Percentiles rank a stretch among this genome's conserved stretches.
Evolutionary conservation across 2,113 vertebrate genomes (phyloP).

Genomic region (Cyanocitta stelleri): DNA sequence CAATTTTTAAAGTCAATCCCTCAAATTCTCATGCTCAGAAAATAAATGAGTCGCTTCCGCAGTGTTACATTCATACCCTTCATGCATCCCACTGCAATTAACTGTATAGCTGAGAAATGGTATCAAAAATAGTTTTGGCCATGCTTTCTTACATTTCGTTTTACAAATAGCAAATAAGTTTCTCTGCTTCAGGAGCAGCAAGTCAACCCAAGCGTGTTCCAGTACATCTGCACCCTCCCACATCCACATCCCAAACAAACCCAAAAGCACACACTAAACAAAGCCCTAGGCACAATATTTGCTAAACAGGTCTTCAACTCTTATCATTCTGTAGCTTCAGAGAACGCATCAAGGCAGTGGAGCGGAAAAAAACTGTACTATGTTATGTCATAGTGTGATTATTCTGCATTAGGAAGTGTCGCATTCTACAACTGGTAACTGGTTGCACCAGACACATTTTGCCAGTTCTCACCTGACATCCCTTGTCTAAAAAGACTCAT

Average conservation of each 20-base stretch:
- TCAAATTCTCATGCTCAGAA: not conserved
- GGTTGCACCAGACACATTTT: not conserved
- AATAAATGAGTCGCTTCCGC: rapidly evolving
- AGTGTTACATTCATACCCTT: not conserved
- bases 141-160: not conserved
- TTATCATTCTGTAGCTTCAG: not conserved
- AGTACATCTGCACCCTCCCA: not conserved
- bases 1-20: not conserved
- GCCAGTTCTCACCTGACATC: not conserved
- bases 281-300: not conserved
- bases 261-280: not conserved
- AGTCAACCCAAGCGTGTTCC: not conserved
- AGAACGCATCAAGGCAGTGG: not conserved
- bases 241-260: not conserved
- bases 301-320: not conserved
- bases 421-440: not conserved
- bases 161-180: not conserved
- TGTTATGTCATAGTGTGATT: rapidly evolving
- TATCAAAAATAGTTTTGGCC: rapidly evolving
- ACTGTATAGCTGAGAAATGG: not conserved
- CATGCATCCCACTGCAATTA: not conserved
- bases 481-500: not conserved
- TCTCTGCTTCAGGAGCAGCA: not conserved
- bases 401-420: not conserved
- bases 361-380: not conserved